Conservation (phyloP, 2,113 vertebrate genomes). For the Dromiciops gliroides region DNA sequence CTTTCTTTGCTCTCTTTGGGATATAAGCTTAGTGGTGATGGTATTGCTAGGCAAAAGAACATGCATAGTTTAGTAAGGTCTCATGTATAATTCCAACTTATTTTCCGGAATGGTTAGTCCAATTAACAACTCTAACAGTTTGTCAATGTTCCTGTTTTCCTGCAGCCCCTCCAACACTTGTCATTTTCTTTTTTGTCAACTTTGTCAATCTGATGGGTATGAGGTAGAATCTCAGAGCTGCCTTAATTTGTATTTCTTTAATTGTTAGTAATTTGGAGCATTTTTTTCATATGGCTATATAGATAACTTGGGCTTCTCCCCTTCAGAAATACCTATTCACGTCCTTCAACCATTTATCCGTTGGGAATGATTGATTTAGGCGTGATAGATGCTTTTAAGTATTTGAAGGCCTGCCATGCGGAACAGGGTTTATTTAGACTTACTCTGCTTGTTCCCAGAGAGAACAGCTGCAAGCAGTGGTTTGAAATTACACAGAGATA, state of each 20-base stretch:
- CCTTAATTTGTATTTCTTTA: not conserved
- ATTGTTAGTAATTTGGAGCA: not conserved
- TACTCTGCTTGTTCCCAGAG: not conserved
- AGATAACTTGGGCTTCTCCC: not conserved
- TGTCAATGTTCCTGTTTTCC: not conserved
- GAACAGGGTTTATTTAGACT: not conserved
- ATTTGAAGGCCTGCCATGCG: too few relatives aligned
- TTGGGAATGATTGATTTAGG: not conserved
- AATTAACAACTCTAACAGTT: not conserved
- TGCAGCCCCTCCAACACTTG: not conserved
- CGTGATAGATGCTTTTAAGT: not conserved
- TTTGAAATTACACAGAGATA: not conserved
- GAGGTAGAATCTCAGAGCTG: not conserved
- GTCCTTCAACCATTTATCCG: not conserved
- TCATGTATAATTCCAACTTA: not conserved
- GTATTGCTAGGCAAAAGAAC: not conserved
- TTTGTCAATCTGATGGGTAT: not conserved
- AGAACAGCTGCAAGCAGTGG: not conserved
- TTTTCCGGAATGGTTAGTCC: not conserved
- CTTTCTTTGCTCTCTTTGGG: not conserved
- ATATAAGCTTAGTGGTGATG: not conserved
- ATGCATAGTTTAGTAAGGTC: not conserved
- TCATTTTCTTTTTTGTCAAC: not conserved
- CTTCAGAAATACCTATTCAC: not conserved
- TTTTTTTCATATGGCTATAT: not conserved